These are phyloP conservation scores for Drosophila ironensis DNA, from an alignment of 1,140 invertebrate genomes.

Conservation along the genomic window DNA sequence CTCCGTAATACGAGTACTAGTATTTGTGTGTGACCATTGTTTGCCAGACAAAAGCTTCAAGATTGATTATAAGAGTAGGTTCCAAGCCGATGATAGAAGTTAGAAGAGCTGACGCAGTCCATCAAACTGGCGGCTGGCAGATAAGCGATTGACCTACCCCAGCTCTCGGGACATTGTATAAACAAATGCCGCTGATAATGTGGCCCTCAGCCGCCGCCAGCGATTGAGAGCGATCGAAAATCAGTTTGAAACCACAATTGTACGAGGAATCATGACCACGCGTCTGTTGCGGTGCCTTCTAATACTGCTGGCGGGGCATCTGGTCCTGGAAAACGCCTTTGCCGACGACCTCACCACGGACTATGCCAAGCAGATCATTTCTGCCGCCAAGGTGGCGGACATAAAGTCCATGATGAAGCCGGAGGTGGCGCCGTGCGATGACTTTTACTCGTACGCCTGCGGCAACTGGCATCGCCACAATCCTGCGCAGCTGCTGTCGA, in stretches of 20 bases:
- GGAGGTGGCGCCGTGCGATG: conserved; percentile 84
- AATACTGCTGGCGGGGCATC: not conserved
- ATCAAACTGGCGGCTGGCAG: conserved; percentile 8
- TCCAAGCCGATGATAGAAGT: too few species aligned
- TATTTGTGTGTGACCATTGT: too few species aligned
- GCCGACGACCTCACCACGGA: conserved; percentile 5
- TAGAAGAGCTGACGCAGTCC: too few species aligned
- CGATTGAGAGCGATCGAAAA: not conserved
- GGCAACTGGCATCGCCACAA: conserved; percentile 85
- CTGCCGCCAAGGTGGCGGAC: conserved; percentile 53
- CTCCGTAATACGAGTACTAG: too few species aligned
- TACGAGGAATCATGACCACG: conserved; percentile 1
- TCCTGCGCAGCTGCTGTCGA: conserved; percentile 41
- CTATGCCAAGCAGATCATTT: conserved; percentile 50
- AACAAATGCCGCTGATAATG: conserved; percentile 42
- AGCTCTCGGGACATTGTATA: conserved; percentile 8
- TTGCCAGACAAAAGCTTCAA: too few species aligned
- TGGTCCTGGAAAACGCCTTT: not conserved
- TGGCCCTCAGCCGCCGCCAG: not conserved
- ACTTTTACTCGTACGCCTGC: conserved; percentile 86
- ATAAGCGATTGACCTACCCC: conserved; percentile 51
- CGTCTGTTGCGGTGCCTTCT: not conserved
- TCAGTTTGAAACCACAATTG: conserved; percentile 49
- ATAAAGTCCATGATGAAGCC: conserved; percentile 81
- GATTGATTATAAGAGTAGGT: conserved; percentile 48